These are phyloP conservation scores for Mus pahari DNA, from an alignment of 2,113 vertebrate genomes.

Conservation along the genomic window DNA sequence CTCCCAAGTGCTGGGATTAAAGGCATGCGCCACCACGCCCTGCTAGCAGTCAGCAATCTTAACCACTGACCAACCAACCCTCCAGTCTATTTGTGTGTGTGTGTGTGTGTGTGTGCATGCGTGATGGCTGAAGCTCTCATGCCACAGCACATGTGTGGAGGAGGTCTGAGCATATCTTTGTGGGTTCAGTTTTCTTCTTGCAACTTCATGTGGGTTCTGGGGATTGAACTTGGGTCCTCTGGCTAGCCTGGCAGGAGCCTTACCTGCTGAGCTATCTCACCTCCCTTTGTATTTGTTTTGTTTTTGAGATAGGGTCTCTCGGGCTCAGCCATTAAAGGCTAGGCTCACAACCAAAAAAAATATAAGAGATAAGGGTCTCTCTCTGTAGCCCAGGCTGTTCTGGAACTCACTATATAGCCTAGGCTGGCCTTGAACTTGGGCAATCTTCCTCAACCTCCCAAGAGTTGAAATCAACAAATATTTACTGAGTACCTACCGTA, in stretches of 20 bases:
- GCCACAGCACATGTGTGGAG: background rate
- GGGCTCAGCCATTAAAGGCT: too few species aligned
- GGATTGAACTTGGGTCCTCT: background rate
- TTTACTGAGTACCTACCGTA: background rate
- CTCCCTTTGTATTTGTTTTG: background rate
- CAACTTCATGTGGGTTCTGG: background rate
- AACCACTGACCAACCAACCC: background rate
- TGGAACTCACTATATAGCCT: background rate
- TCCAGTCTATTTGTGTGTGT: background rate
- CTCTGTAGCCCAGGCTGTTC: background rate
- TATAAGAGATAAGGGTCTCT: background rate
- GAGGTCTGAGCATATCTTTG: background rate
- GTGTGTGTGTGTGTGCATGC: background rate
- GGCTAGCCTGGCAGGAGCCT: background rate
- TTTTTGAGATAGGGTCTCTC: background rate
- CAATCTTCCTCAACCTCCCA: background rate
- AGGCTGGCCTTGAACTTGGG: too few species aligned
- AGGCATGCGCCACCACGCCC: too few species aligned
- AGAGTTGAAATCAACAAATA: background rate
- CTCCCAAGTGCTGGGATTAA: too few species aligned
- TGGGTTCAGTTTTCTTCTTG: background rate
- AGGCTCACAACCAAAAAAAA: too few species aligned
- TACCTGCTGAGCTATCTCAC: background rate
- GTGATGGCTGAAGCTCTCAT: background rate
- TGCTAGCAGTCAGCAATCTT: too few species aligned